These are phyloP conservation scores for Drosophila lacicola DNA, from an alignment of 2,888 invertebrate species.

Conservation along the genomic window DNA sequence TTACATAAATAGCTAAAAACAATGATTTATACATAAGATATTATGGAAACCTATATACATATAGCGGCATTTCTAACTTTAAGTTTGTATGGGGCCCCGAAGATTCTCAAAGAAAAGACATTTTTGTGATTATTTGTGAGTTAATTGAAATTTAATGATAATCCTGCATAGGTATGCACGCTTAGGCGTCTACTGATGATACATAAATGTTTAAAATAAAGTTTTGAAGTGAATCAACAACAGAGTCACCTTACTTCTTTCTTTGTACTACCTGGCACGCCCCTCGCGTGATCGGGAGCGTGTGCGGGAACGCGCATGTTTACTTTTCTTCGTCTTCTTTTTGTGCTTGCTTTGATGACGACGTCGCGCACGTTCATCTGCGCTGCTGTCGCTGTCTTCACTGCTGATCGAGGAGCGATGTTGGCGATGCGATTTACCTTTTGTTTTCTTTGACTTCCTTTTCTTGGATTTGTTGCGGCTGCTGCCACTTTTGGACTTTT, in stretches of 20 bases:
- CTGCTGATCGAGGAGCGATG: constrained; percentile 20
- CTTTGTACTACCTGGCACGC: constrained; percentile 42
- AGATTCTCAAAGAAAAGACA: constrained; percentile 67
- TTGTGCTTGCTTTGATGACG: constrained; percentile 75
- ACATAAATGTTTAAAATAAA: constrained; percentile 68
- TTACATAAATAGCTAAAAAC: constrained; percentile 28
- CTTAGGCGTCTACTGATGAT: constrained; percentile 55
- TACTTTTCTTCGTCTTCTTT: constrained; percentile 84
- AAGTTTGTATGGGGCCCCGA: constrained; percentile 57
- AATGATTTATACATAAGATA: constrained; percentile 29
- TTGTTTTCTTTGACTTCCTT: constrained; percentile 69
- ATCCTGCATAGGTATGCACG: constrained; percentile 63
- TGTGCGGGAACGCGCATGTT: constrained; percentile 82
- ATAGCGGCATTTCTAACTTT: constrained; percentile 48
- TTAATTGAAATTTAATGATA: constrained; percentile 75
- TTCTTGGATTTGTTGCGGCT: constrained; percentile 68
- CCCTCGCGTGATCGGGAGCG: constrained; percentile 66
- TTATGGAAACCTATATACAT: constrained; percentile 41
- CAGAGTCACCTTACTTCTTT: not conserved
- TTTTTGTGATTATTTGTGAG: constrained; percentile 76
- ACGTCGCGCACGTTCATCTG: constrained; percentile 37
- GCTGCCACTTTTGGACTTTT: constrained; percentile 52
- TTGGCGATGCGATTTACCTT: constrained; percentile 61
- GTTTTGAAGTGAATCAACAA: constrained; percentile 61
- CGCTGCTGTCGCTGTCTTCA: constrained; percentile 32